Conservation (phyloP, 2,888 invertebrate genomes). For the Netelia inedita region DNA sequence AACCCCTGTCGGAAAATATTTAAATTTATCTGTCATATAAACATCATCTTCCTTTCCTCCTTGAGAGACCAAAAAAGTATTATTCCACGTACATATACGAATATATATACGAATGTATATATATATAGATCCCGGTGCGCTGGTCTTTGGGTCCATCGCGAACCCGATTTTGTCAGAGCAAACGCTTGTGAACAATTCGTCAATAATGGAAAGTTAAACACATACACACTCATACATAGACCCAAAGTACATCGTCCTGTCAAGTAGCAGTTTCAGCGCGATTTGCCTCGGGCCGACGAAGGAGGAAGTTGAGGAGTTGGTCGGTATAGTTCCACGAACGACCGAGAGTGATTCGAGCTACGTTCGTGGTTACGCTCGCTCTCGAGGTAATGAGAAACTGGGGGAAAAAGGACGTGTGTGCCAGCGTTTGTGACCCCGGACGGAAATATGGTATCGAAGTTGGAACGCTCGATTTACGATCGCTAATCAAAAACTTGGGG, state of each 20-base stretch:
- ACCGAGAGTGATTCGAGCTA: slow-evolving; percentile 39
- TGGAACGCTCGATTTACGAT: slow-evolving; percentile 76
- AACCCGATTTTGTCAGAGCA: not conserved
- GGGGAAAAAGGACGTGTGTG: slow-evolving; percentile 11
- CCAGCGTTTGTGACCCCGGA: slow-evolving; percentile 3
- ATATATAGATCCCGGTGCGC: too few species aligned
- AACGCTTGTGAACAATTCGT: too few species aligned
- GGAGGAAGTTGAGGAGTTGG: slow-evolving; percentile 63
- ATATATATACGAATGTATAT: too few species aligned
- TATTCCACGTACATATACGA: too few species aligned
- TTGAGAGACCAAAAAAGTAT: too few species aligned
- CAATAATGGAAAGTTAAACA: too few species aligned
- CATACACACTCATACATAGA: too few species aligned
- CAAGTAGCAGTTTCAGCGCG: slow-evolving; percentile 54
- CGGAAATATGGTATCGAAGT: slow-evolving; percentile 73
- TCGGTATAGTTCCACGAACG: slow-evolving; percentile 58
- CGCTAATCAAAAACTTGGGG: slow-evolving; percentile 77
- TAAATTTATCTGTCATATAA: too few species aligned
- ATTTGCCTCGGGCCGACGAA: slow-evolving; percentile 53
- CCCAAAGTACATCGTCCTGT: slow-evolving; percentile 32
- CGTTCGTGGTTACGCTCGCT: slow-evolving; percentile 48
- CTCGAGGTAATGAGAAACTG: slow-evolving; percentile 27
- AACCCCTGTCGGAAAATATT: too few species aligned
- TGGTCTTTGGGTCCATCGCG: slow-evolving; percentile 13
- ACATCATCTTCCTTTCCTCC: too few species aligned